Base-by-base conservation (phyloP, 2,888 invertebrate genomes). In the Oxycera nigricornis region DNA sequence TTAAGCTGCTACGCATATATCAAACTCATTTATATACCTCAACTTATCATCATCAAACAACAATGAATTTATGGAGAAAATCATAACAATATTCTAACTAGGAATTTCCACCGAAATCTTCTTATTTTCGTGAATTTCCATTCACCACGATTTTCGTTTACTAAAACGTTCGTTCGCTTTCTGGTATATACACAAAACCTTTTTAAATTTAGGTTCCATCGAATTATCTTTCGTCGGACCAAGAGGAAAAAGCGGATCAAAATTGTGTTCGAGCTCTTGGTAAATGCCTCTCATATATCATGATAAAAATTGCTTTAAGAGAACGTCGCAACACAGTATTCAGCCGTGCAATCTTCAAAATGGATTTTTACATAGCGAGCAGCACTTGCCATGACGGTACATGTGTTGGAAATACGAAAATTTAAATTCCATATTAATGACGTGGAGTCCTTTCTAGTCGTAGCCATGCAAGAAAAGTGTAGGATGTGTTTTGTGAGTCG, bases 401-500 rank as follows among this genome's bases (percentile, higher is more conserved):
- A 46, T 17, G 46, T 46, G 46, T 46, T 46, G 11, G 46, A 17
- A 14, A 46, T 17, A 14, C 14, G 46, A 46, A 46, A 46, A 46
- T 46, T 46, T 46, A 17, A 46, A 46, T 7, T 46, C 17, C 14
- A 46, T 46, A 46, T 46, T 46, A n/a, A 17, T 14, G 17, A 46
- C 46, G 46, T 14, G 11, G 46, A n/a, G 6, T 46, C n/a, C n/a
- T n/a, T n/a, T n/a, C n/a, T n/a, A n/a, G n/a, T 46, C 46, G 14
- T 11, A 3, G 46, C 46, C 11, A 46, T 35, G 6, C 35, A 11
- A 17, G 46, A 46, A 46, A 46, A 14, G 46, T 46, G n/a, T 46
- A 46, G 46, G 46, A 46, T 46, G 46, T 46, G 35, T 35, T 46
- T 46, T 46, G 46, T 46, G 46, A 14, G 46, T 46, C 46, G 46